These are phyloP conservation scores for Syritta pipiens DNA, from an alignment of 2,888 invertebrate species.

Conservation along the genomic window DNA sequence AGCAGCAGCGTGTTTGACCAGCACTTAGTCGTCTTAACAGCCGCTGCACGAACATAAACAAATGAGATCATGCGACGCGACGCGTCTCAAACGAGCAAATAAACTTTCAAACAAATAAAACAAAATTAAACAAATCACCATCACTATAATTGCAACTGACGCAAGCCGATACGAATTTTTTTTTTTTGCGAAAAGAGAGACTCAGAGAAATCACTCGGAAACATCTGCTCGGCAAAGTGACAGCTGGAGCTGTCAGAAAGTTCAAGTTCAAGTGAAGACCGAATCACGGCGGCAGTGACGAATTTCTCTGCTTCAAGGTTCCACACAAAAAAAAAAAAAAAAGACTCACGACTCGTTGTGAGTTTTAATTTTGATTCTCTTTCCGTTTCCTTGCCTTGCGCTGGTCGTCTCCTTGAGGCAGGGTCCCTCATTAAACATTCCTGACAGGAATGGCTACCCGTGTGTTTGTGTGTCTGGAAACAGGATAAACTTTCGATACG, in stretches of 20 bases:
- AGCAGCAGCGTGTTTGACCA: conserved; percentile 24
- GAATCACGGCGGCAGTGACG: conserved; percentile 35
- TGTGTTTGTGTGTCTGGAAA: background rate
- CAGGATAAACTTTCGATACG: conserved; percentile 48
- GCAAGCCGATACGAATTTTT: background rate
- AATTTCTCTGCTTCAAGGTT: conserved; percentile 27
- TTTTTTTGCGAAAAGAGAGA: background rate
- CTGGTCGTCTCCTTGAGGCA: too few relatives aligned
- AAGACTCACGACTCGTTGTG: conserved; percentile 1
- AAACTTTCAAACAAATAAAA: conserved; percentile 19
- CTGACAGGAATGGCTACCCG: conserved; percentile 10
- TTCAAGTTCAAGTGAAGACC: conserved; percentile 44
- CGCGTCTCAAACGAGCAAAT: background rate
- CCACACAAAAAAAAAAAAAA: conserved; percentile 13
- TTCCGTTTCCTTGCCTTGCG: background rate
- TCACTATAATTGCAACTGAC: conserved; percentile 24
- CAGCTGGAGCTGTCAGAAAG: conserved; percentile 1
- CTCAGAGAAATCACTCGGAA: conserved; percentile 23
- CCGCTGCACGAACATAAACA: conserved; percentile 1
- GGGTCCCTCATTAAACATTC: conserved; percentile 15
- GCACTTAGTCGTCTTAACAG: conserved; percentile 6
- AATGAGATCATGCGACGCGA: conserved; percentile 40
- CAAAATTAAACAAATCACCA: conserved; percentile 31
- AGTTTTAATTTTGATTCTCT: background rate
- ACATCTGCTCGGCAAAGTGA: too few relatives aligned